A percentile compares a stretch with the other conserved stretches of the same genome.
These are phyloP conservation scores for Acleris sparsana DNA, from an alignment of 2,888 invertebrate genomes.

Conservation along the genomic window DNA sequence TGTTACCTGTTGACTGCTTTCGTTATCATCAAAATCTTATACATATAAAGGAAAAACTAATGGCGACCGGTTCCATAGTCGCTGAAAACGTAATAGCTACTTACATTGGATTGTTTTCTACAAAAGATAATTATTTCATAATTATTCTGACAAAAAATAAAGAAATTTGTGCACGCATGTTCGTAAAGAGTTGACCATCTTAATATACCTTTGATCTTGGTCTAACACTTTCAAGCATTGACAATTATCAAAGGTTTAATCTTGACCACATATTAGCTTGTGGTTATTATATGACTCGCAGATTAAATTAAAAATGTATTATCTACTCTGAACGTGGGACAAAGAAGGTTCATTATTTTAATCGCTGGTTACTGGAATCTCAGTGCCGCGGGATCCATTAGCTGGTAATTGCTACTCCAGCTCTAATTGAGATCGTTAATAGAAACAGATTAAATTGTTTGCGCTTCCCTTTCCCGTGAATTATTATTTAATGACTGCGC, in stretches of 20 bases:
- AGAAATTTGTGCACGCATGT: too few relatives aligned
- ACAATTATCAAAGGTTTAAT: constrained; percentile 1
- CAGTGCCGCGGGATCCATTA: constrained; percentile 55
- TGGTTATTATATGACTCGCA: constrained; percentile 5
- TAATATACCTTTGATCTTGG: too few relatives aligned
- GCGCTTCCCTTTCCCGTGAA: constrained; percentile 36
- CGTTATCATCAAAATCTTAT: too few relatives aligned
- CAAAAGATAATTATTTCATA: too few relatives aligned
- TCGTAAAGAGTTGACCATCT: too few relatives aligned
- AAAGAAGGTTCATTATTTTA: constrained; percentile 38
- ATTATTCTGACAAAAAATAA: too few relatives aligned
- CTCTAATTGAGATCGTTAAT: constrained; percentile 59
- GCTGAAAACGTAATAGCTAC: too few relatives aligned
- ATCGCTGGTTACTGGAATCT: constrained; percentile 40
- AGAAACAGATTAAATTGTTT: constrained; percentile 61
- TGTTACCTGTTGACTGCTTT: too few relatives aligned
- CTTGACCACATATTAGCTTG: neutral
- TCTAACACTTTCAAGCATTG: neutral
- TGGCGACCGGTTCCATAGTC: too few relatives aligned
- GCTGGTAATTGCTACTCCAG: constrained; percentile 55
- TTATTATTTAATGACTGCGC: constrained; percentile 33
- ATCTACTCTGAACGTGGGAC: constrained; percentile 17
- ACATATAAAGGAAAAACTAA: too few relatives aligned
- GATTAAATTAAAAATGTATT: constrained; percentile 30
- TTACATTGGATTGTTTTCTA: too few relatives aligned